Evolutionary conservation across 1,140 invertebrate genomes (phyloP), one percentile per base, ranked within the genome.

Genomic region (Drosophila nebulosa): DNA sequence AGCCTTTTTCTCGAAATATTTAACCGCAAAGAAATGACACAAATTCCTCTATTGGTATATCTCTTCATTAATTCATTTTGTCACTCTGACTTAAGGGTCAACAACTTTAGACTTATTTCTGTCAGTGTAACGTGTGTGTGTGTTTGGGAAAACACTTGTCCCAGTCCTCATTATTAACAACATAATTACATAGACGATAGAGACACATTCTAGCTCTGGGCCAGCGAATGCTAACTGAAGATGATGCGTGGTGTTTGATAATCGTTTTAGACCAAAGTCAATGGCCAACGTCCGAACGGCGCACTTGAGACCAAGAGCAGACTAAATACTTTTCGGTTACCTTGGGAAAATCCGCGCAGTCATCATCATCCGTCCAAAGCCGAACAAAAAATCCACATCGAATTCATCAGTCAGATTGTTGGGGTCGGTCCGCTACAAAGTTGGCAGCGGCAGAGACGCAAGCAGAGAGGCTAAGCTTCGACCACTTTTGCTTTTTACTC

Each of bases 261-360:
- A 46, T 46, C 16, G 16, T 46, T 46, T 46, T 46, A 46, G 39
- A 46, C 39, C 39, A 46, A 46, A 46, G 39, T 46, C 39, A 46
- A 46, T 16, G 16, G 39, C 26, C 52, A 55, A 53, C 14, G 27
- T 27, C 52, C 52, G 18, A 55, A 4, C 30, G 30, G 21, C 7
- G 24, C 52, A 55, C 52, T 55, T 32, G 27, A 30, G 26, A n/a
- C 52, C 52, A 55, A 55, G 52, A 55, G 26, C 52, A 55, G 26
- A 55, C 52, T 22, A 55, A 27, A 55, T 55, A 26, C 4, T 12
- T 58, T 58, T 30, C 10, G 56, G 56, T 22, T 88, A 88, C 83
- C 83, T 88, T 88, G 83, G 83, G 83, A 88, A 88, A 88, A 88
- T 88, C 83, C 83, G 83, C 79, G 75, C 74, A 83, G 83, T 88